Evolutionary conservation across 1,140 invertebrate species (phyloP), one percentile per base, ranked within the genome.

Genomic region (Formica exsecta): DNA sequence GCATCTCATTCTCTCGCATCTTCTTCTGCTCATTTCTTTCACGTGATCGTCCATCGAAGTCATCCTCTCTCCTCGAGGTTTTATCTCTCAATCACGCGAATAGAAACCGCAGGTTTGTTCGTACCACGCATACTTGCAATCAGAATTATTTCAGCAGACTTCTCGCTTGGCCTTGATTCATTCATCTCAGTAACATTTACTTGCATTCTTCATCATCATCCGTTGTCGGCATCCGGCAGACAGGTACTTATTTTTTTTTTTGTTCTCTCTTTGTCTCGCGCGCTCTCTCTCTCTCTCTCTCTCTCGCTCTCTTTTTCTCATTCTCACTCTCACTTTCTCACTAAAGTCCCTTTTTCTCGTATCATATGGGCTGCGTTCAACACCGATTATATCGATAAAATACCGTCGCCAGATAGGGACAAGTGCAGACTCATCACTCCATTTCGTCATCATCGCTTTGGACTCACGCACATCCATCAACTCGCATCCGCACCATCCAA

Each of bases 381-480:
- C 89, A 66, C 79, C 87, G 89, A 86, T 87, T 83, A 68, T 80
- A 83, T 83, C 76, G 71, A 83, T 83, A 83, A 83, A 86, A 91
- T 91, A 91, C 90, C 89, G 89, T 91, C 87, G 90, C 90, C 86
- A 91, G 90, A 86, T 87, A 91, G 85, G 91, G 92, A 92, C 92
- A 92, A 90, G 90, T 93, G 91, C 93, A 93, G 91, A 92, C 91
- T 93, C 91, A 92, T 93, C 90, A 92, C 88, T 85, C 86, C 91
- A 92, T 91, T 86, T 87, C 90, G 92, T 92, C 92, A 88, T 92
- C 93, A 93, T 93, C 91, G 92, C 92, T 93, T 93, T 91, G 89
- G 94, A 94, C 93, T 95, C 94, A 95, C 94, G 94, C 94, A 95
- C 94, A 95, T 95, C 94, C 93, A 95, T 94, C 94, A 94, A 94